Evolutionary conservation across 2,797 vertebrate species (phyloP).

Genomic region (Mionectes olivaceus): DNA sequence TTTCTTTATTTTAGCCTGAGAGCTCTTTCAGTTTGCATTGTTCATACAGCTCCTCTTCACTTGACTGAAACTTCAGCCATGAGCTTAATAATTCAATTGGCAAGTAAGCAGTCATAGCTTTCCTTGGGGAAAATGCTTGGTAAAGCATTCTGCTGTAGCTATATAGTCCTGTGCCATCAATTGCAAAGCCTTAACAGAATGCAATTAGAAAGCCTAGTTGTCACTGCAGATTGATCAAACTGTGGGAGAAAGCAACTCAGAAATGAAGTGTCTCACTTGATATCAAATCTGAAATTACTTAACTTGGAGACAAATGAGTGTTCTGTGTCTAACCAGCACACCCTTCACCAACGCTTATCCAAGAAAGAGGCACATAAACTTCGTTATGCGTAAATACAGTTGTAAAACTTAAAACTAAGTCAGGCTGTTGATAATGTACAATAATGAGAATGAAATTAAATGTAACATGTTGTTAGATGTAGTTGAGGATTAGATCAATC

Average conservation of each 20-base stretch:
- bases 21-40: neutral
- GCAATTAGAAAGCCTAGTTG: neutral
- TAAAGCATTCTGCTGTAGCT: neutral
- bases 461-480: neutral
- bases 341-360: neutral
- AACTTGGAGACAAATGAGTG: neutral
- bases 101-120: neutral
- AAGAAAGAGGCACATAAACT: neutral
- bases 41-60: neutral
- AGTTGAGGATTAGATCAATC: neutral
- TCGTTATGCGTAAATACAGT: neutral
- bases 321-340: neutral
- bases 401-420: neutral
- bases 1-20: neutral
- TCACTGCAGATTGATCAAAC: neutral
- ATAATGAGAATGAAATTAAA: neutral
- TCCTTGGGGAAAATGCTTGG: neutral
- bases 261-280: neutral
- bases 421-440: neutral
- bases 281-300: neutral
- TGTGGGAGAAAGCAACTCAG: neutral
- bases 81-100: neutral
- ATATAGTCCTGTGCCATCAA: neutral
- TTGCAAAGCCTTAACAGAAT: neutral
- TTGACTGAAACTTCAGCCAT: neutral